These are phyloP conservation scores for Tychaedon coryphoeus DNA, from an alignment of 2,113 vertebrate species.

Conservation along the genomic window DNA sequence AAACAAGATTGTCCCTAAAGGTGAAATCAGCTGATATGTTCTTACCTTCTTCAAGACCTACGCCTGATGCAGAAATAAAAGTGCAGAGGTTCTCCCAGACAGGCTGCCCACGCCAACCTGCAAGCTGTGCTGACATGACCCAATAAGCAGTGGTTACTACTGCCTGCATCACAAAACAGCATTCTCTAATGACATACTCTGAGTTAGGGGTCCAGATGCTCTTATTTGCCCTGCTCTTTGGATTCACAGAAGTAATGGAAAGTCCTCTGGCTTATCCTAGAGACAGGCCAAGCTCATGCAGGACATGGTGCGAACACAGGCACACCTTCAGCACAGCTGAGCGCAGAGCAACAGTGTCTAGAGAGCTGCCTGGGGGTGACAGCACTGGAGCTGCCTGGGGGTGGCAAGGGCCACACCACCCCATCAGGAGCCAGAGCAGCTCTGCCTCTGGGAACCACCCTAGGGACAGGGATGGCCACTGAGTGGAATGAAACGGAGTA, in stretches of 20 bases:
- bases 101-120: not conserved
- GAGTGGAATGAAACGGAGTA: fast-evolving
- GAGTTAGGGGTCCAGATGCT: not conserved
- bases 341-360: not conserved
- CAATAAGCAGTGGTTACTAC: not conserved
- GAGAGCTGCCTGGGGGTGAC: not conserved
- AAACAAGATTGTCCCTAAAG: not conserved
- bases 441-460: not conserved
- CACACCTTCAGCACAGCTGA: not conserved
- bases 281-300: not conserved
- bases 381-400: not conserved
- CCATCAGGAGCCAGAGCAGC: not conserved
- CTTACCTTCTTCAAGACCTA: not conserved
- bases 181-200: not conserved
- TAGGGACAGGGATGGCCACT: not conserved
- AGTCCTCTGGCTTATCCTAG: not conserved
- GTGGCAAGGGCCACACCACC: not conserved
- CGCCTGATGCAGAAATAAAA: not conserved
- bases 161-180: fast-evolving
- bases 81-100: not conserved
- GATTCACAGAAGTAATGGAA: not conserved
- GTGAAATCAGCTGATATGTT: not conserved
- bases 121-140: fast-evolving
- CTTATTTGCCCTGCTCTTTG: not conserved
- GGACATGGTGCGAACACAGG: not conserved